Base-by-base conservation (phyloP, 2,888 invertebrate genomes). In the Synergus umbraculus region DNA sequence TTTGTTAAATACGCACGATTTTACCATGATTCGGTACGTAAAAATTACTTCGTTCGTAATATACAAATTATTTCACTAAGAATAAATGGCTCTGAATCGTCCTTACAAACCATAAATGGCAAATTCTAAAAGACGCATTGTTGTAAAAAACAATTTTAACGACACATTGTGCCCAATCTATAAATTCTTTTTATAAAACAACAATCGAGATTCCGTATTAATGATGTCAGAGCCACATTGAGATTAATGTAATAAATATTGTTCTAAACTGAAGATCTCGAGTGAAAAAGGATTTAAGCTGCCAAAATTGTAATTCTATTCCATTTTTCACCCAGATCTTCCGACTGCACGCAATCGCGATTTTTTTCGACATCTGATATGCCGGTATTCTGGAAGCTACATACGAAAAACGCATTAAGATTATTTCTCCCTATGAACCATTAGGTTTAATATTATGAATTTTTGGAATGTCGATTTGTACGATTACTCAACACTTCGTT, bases 391-490 rank as follows among this genome's bases (percentile, higher is more conserved):
- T 60, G 22, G 22, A 60, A 60, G 22, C 60, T 60, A 60, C 60
- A 10, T 29, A 22, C 8, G 60, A 60, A 60, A 60, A 60, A 60
- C 60, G 60, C 18, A 22, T 12, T 22, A 22, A 12, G 10, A 18
- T 9, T 7, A 58, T n/a, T 58, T 58, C 18, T 22, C 60, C 60
- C 12, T 22, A 60, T 22, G 12, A 73, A 54, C 15, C 2, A 15
- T 22, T 54, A 73, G 29, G 37, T 46, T 80, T 83, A 79, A 18
- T 69, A 65, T 80, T 66, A 49, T 49, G 37, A 76, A 41, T 65
- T 10, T 80, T 79, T 86, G 85, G 79, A 85, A 87, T 87, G 83
- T 83, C 83, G 83, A 76, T 85, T 86, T 83, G 79, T 84, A 87
- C 80, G 76, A 79, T 83, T 81, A 37, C 37, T 84, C 85, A 87